phyloP scores from a whole-genome alignment of 2,113 vertebrate genomes.

The Theristicus caerulescens region DNA sequence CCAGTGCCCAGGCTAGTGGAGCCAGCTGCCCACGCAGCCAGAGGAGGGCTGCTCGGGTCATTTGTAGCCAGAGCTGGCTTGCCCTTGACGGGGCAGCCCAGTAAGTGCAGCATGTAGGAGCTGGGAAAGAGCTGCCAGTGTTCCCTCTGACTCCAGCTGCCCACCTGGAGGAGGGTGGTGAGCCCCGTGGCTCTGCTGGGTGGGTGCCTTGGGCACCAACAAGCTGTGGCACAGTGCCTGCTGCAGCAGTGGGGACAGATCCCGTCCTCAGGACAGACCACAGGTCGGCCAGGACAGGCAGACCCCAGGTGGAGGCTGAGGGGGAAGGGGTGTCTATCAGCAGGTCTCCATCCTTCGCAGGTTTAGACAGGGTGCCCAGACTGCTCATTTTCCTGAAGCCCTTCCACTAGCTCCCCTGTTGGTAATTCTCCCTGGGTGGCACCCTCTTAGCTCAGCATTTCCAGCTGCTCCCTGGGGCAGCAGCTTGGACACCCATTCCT shows the following conservation, averaged over 20 bases:
- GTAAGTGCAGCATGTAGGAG: background rate
- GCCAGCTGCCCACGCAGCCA: background rate
- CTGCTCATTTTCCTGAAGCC: background rate
- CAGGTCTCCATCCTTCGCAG: background rate
- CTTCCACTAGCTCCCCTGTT: background rate
- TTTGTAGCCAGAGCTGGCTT: background rate
- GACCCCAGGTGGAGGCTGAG: background rate
- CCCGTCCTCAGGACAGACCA: background rate
- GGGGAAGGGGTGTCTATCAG: background rate
- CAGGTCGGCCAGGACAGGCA: background rate
- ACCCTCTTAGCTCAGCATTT: background rate
- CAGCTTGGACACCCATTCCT: background rate
- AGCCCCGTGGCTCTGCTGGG: fast-evolving
- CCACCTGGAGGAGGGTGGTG: background rate
- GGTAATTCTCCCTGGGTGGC: background rate
- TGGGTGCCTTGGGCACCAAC: background rate
- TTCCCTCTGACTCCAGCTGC: background rate
- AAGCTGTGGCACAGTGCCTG: background rate
- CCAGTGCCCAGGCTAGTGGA: background rate
- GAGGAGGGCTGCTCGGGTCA: background rate
- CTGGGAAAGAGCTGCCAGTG: background rate
- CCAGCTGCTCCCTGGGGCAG: background rate
- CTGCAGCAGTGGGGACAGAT: background rate
- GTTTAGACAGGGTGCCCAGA: background rate
- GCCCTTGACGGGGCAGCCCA: background rate